Conservation (phyloP, 2,797 vertebrate genomes). For the Astyanax mexicanus region DNA sequence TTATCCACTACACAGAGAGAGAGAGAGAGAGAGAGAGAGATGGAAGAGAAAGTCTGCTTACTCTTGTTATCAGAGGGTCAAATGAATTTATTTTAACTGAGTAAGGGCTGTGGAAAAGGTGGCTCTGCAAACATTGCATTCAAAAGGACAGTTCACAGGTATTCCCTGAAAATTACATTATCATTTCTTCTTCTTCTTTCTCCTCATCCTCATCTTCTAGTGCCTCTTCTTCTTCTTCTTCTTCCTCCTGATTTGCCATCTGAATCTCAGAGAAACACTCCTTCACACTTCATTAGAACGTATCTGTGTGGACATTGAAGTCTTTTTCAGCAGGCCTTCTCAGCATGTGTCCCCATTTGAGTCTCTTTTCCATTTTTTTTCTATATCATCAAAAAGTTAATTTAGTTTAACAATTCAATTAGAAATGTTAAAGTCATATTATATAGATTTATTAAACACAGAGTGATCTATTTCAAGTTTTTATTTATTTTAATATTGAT, state of each 20-base stretch:
- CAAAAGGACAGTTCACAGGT: constrained; percentile 21
- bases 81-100: constrained; percentile 77
- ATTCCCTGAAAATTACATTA: neutral
- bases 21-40: constrained; percentile 41
- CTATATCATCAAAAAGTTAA: too few relatives aligned
- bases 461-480: too few relatives aligned
- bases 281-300: neutral
- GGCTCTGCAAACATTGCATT: constrained; percentile 57
- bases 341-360: too few relatives aligned
- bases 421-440: too few relatives aligned
- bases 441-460: too few relatives aligned
- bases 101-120: constrained; percentile 61
- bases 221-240: neutral
- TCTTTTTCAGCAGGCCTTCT: neutral
- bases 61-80: constrained; percentile 82
- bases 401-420: too few relatives aligned
- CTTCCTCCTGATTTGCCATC: neutral
- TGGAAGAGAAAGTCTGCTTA: constrained; percentile 72
- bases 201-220: neutral
- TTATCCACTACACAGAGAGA: constrained; percentile 72
- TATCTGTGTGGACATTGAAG: neutral
- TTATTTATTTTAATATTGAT: too few relatives aligned
- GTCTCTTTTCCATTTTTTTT: too few relatives aligned
- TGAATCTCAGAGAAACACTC: neutral
- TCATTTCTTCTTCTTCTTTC: neutral